Evolutionary conservation across 2,113 vertebrate species (phyloP), one percentile per base, ranked within the genome.

Genomic region (Equus przewalskii): DNA sequence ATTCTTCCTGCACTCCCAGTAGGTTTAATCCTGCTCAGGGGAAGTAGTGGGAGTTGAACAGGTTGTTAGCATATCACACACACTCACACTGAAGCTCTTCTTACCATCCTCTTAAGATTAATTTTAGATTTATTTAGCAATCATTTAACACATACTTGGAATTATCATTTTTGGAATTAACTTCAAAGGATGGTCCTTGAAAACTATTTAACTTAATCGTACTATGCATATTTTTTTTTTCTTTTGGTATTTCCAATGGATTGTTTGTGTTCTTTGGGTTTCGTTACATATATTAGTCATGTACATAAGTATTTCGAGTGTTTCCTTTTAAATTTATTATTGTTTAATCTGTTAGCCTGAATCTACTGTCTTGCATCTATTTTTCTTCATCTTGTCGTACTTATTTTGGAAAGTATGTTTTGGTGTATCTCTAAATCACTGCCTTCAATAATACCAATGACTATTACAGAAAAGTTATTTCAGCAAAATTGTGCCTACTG

Each of bases 391-490:
- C 3, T 58, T 88, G 21, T 22, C 72, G 4, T n/a, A 67, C 3
- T 73, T 69, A 84, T 64, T 90, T 86, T 87, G 44, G 93, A 84
- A 87, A 81, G 14, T 46, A 76, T 76, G 83, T 86, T 94, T 92
- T 86, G 44, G 1, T 21, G 22, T 85, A 36, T 81, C 11, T 62
- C 33, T 84, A 85, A 94, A 65, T 86, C 84, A 96, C 18, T 78
- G 21, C 24, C 70, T 70, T 93, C 83, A 60, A 6, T 51, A 73
- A 87, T 54, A 93, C 54, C 7, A 64, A 84, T 11, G 26, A 16
- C 54, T 93, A 46, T 82, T 94, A 82, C 19, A 65, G 11, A 85
- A 86, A 78, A 83, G 18, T 3, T 88, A 80, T 91, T 87, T 96
- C 30, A 62, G 14, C 49, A 93, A 87, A 93, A 91, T 36, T 13